Evolutionary conservation across 1,140 invertebrate genomes (phyloP), one percentile per base, ranked within the genome.

Genomic region (Prorops nasuta): DNA sequence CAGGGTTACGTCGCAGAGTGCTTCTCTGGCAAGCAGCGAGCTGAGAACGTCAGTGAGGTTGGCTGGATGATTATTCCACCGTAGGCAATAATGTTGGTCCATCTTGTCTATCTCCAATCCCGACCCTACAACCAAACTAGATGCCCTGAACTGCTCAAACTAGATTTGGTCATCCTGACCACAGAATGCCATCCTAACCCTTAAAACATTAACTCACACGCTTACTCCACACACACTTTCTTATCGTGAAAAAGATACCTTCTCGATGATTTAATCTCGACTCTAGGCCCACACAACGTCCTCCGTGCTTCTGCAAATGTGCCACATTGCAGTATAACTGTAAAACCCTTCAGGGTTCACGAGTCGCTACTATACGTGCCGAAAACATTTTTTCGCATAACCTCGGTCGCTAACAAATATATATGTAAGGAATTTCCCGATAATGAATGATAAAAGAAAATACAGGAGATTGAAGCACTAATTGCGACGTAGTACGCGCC

Each of bases 21-120:
- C 86, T 79, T 92, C 90, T 73, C 90, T 82, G 76, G 90, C 86
- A 64, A 93, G 80, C 68, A 93, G 81, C 62, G 88, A 90, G 71
- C 87, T 90, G 64, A 93, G 81, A 66, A 93, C 90, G 79, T 91
- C 89, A 64, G 90, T 92, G 73, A 94, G 81, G 80, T 93, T 93
- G 74, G 83, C 86, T 69, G 88, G 90, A 81, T 94, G 91, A 81
- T 94, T 94, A 83, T 93, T 93, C 92, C 92, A 95, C 76, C 90
- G 86, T 71, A 95, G 85, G 80, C 91, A 93, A 81, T 92, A 95
- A 83, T 94, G 91, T 84, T 93, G 91, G 82, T 92, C 90, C 88
- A 91, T 91, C 80, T 80, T 86, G 79, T 72, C 68, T 68, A 72
- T 69, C 69, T 66, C 67, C 71, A 74, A 68, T 72, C 69, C 66